Evolutionary conservation across 1,140 invertebrate genomes (phyloP).

Genomic region (Drosophila cardini): DNA sequence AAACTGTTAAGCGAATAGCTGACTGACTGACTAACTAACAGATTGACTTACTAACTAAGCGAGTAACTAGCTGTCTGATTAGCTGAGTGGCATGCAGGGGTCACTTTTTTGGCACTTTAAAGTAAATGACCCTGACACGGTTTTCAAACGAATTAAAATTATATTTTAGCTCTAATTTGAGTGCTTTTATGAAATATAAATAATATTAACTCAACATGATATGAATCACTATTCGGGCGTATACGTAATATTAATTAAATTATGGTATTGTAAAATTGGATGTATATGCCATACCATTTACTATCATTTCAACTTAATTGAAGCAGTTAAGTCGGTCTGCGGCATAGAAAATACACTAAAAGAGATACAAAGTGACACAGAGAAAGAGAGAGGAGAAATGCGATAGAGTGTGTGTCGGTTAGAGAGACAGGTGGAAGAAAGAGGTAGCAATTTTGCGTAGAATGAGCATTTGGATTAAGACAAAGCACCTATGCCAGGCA

Average conservation of each 20-base stretch:
- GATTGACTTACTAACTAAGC: constrained; percentile 5
- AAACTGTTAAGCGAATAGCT: constrained; percentile 58
- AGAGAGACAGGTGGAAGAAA: neutral
- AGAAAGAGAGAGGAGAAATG: neutral
- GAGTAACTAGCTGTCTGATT: neutral
- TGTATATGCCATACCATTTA: constrained; percentile 37
- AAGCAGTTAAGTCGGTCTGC: constrained; percentile 53
- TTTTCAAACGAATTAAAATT: neutral
- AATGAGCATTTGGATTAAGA: constrained; percentile 71
- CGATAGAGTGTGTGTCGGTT: neutral
- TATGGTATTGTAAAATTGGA: constrained; percentile 4
- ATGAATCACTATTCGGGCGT: neutral
- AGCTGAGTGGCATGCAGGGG: constrained; percentile 47
- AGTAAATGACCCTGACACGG: constrained; percentile 44
- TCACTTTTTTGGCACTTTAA: constrained; percentile 35
- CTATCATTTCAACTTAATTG: constrained; percentile 69
- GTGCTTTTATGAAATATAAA: too few species aligned
- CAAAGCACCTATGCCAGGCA: constrained; percentile 64
- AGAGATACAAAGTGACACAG: neutral
- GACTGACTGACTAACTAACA: constrained; percentile 30
- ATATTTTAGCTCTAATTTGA: too few species aligned
- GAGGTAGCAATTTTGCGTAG: constrained; percentile 58
- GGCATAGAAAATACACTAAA: neutral
- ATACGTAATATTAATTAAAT: constrained; percentile 38
- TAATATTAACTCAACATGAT: too few species aligned